Evolutionary conservation across 2,113 vertebrate species (phyloP).

Genomic region (Galeopterus variegatus): DNA sequence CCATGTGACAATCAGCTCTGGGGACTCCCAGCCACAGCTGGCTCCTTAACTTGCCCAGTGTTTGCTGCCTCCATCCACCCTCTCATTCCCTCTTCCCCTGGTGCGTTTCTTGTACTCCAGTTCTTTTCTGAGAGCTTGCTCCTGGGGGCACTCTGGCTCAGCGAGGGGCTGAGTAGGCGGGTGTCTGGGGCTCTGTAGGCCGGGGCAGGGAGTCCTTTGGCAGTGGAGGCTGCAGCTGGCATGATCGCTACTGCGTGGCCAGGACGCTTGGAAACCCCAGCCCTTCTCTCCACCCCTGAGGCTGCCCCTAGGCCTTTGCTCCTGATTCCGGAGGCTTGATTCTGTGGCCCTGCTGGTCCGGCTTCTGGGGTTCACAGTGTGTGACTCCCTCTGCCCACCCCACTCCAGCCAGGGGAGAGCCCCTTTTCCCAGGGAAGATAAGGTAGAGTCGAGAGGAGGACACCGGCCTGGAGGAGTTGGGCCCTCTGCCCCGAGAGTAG

Average conservation of each 20-base stretch:
- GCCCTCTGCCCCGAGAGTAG: no score
- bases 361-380: fast-evolving
- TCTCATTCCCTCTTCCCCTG: background rate
- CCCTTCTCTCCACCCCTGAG: background rate
- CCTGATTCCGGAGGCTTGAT: background rate
- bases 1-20: background rate
- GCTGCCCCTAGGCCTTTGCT: background rate
- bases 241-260: no score
- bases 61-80: background rate
- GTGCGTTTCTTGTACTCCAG: background rate
- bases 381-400: fast-evolving
- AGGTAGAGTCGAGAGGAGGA: background rate
- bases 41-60: background rate
- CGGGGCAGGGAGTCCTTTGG: background rate
- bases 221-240: background rate
- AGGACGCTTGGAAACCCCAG: background rate
- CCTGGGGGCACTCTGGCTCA: background rate
- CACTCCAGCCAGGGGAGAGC: background rate
- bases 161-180: background rate
- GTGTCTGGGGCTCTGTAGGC: no score
- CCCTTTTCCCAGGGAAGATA: background rate
- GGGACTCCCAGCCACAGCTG: background rate
- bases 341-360: background rate
- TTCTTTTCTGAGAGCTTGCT: background rate
- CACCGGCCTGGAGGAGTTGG: no score